Evolutionary conservation across 1,140 invertebrate species (phyloP), one percentile per base, ranked within the genome.

Genomic region (Mylabris phalerata): DNA sequence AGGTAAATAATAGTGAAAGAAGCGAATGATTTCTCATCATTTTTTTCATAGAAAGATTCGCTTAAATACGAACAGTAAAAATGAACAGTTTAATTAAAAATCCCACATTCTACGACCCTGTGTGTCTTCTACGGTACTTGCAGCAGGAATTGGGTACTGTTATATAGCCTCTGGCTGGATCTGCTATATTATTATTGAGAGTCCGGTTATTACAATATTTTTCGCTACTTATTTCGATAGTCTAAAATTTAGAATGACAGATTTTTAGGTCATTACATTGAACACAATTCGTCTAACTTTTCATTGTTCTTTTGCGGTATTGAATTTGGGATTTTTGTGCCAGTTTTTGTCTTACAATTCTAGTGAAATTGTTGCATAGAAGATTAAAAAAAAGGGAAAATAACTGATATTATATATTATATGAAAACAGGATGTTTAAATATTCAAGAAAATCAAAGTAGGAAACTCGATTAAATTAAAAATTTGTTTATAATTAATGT

Each of bases 111-210:
- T 55, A 55, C 52, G 52, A 13, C 52, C 27, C n/a, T 55, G 52
- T 11, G 26, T 55, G 40, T 27, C 38, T 47, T 55, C 43, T 55
- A 55, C 52, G 52, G 52, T 55, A 55, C 52, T 55, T 55, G 32
- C 52, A 55, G 52, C 47, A 41, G 43, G 43, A 46, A 55, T 55
- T 46, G 46, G 45, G 52, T 55, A 55, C 52, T 55, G 52, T 55
- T 55, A 55, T 55, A 48, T 55, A 55, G 52, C 52, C 44, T 32
- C 52, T 24, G 52, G 52, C 52, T 32, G 13, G 24, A 10, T 43
- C 43, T 47, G 43, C 26, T 55, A 55, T 55, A 55, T 55, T 38
- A 55, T 55, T 47, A 55, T 39, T 32, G 43, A 46, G 41, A 32
- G 32, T 44, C n/a, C 26, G 46, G 38, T 54, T 54, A 54, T 45